Evolutionary conservation across 2,888 invertebrate genomes (phyloP), one percentile per base, ranked within the genome.

Genomic region (Ochropleura leucogaster): DNA sequence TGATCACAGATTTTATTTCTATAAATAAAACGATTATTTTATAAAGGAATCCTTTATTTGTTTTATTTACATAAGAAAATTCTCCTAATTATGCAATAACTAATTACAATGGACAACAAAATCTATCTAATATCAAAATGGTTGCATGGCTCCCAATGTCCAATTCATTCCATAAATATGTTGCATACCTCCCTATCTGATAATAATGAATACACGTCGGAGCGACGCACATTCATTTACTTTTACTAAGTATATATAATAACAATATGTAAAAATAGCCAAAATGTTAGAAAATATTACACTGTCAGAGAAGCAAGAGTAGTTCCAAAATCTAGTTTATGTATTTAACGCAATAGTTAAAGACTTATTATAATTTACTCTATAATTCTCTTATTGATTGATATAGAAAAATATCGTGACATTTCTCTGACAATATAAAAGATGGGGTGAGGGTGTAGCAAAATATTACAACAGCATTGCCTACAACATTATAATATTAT

Each of bases 11-110:
- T 53, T 62, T 86, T 84, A 90, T 78, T 89, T 78, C 59, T 85
- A 86, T 74, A 91, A 93, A 94, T 93, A 91, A 90, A 90, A 87
- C 82, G 63, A 83, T 84, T 83, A 55, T 71, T 77, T 86, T 94
- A 94, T 94, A 95, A 95, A 95, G 94, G 92, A 94, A 93, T 92
- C 92, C 93, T 96, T 95, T 95, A 95, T 95, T 95, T 91, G 90
- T 94, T 92, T 93, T 96, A 96, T 96, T 95, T 96, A 96, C 96
- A 96, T 95, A 95, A 93, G 94, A 95, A 94, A 95, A 95, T 95
- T 95, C 95, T 92, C 94, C 95, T 95, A 95, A 94, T 94, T 93
- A 94, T 90, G 93, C 90, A 92, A 91, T 92, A 93, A 94, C 95
- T 95, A 95, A 94, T 94, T 95, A 95, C 95, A 95, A 92, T 92